Conservation (phyloP, 2,797 vertebrate genomes). For the Poeciliopsis turneri region DNA sequence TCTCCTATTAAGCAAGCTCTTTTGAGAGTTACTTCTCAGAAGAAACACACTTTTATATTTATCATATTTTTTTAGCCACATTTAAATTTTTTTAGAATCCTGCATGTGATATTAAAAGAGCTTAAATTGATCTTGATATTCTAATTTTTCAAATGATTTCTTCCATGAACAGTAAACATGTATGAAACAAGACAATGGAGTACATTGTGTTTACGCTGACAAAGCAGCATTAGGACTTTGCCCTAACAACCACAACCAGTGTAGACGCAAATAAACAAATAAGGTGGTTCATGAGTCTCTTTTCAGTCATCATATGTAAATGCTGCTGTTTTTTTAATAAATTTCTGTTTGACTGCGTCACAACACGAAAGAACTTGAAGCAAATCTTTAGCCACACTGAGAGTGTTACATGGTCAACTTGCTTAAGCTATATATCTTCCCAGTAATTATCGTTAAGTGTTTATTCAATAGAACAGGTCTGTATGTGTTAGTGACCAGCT, state of each 20-base stretch:
- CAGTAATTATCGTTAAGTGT: background rate
- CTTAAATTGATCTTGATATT: background rate
- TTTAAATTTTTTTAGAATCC: background rate
- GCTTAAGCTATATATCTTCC: background rate
- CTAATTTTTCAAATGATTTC: background rate
- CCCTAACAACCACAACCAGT: background rate
- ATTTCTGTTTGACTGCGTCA: too few relatives aligned
- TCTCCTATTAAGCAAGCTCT: background rate
- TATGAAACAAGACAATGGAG: background rate
- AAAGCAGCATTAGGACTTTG: background rate
- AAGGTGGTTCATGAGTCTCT: background rate
- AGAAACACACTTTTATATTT: background rate
- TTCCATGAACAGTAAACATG: background rate
- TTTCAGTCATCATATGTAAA: background rate
- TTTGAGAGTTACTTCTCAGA: background rate
- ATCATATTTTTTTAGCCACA: background rate
- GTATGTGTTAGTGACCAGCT: background rate
- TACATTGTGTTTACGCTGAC: background rate
- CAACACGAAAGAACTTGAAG: background rate
- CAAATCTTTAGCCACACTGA: background rate
- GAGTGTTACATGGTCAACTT: background rate
- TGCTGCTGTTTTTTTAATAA: background rate
- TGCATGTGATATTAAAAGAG: background rate
- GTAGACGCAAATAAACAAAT: background rate
- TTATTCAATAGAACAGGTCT: background rate